A percentile compares a stretch with the other conserved stretches of the same genome.
phyloP scores from a whole-genome alignment of 1,140 invertebrate genomes.

The Zaprionus inermis region DNA sequence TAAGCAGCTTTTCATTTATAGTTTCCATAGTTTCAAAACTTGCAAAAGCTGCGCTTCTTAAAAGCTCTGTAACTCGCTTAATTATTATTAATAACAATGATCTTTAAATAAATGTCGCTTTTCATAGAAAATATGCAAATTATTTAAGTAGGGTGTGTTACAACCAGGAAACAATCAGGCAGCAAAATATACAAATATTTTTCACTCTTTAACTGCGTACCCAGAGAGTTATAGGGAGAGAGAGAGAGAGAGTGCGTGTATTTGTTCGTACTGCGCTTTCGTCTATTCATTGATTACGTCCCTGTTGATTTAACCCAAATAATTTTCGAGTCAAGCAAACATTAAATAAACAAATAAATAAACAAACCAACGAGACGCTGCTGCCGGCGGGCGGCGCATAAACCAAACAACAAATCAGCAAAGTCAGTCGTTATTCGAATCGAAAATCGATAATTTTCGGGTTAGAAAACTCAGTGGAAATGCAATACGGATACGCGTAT shows the following conservation, averaged over 20 bases:
- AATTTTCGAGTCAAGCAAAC: conserved; percentile 52
- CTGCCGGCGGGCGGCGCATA: not conserved
- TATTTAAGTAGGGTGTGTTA: conserved; percentile 29
- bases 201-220: not conserved
- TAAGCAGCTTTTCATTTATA: no score
- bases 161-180: conserved; percentile 39
- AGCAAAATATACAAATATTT: conserved; percentile 30
- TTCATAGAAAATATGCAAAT: conserved; percentile 25
- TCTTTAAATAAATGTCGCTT: no score
- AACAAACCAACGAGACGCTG: not conserved
- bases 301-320: conserved; percentile 54
- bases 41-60: no score
- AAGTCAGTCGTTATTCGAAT: not conserved
- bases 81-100: no score
- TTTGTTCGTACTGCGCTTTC: conserved; percentile 21
- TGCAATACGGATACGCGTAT: not conserved
- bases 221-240: not conserved
- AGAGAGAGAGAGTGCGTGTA: not conserved
- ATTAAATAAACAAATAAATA: conserved; percentile 53
- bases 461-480: conserved; percentile 8
- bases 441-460: conserved; percentile 42
- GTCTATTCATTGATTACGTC: conserved; percentile 54
- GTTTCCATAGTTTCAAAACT: no score
- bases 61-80: no score
- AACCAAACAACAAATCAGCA: conserved; percentile 40